Percentiles rank a stretch among this genome's conserved stretches.
These are phyloP conservation scores for Hypsopygia costalis DNA, from an alignment of 2,888 invertebrate genomes.

Conservation along the genomic window DNA sequence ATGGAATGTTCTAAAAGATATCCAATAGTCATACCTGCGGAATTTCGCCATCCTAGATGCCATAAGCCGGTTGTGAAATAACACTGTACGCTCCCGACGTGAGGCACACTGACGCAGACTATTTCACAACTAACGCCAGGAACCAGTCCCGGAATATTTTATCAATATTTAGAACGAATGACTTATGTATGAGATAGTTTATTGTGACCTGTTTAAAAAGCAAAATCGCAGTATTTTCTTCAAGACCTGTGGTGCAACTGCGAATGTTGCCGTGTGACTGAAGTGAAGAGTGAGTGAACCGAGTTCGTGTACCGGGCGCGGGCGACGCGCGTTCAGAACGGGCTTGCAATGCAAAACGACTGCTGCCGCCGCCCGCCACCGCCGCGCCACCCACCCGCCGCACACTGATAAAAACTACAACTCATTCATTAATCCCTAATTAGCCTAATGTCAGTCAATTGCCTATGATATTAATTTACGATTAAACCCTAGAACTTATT, in stretches of 20 bases:
- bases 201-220: not conserved
- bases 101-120: slow-evolving; percentile 26
- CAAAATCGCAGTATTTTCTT: slow-evolving; percentile 22
- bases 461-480: too few species aligned
- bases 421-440: slow-evolving; percentile 38
- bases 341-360: slow-evolving; percentile 58
- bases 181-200: too few species aligned
- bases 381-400: slow-evolving; percentile 28
- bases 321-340: slow-evolving; percentile 39
- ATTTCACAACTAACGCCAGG: slow-evolving; percentile 6
- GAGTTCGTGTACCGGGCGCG: slow-evolving; percentile 32
- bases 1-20: slow-evolving; percentile 1
- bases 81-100: slow-evolving; percentile 26
- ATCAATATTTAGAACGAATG: too few species aligned
- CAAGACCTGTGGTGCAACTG: slow-evolving; percentile 57
- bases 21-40: slow-evolving; percentile 51
- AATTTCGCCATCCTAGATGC: slow-evolving; percentile 62
- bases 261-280: slow-evolving; percentile 78
- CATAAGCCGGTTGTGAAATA: slow-evolving; percentile 38
- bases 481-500: too few species aligned
- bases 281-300: slow-evolving; percentile 52
- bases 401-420: slow-evolving; percentile 32
- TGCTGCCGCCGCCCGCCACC: slow-evolving; percentile 26
- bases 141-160: too few species aligned
- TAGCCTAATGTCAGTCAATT: too few species aligned